Evolutionary conservation across 1,140 invertebrate species (phyloP), one percentile per base, ranked within the genome.

Genomic region (Drosophila parabipectinata): DNA sequence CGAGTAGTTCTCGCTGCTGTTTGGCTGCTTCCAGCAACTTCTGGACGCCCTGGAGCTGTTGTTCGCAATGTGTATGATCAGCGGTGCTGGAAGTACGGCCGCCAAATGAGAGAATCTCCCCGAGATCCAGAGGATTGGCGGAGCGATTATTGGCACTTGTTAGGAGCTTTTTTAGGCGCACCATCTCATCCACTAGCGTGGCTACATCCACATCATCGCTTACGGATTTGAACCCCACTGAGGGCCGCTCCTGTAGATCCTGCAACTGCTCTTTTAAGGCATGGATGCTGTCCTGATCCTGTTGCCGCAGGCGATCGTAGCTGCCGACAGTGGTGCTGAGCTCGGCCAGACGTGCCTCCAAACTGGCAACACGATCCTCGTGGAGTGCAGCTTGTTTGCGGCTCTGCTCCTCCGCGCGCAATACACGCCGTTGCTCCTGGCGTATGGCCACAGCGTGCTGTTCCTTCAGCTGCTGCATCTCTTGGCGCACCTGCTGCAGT

Each of bases 281-380:
- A 66, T 95, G 94, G 83, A 97, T 97, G 21, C 94, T 94, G 59
- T 94, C 92, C 88, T 96, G 95, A 92, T 97, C 96, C 72, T 95
- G 94, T 54, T 96, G 94, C 39, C 96, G 92, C 4, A 95, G 80
- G 59, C 95, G 93, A 82, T 97, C 96, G 78, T 97, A 97, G 68
- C 94, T 94, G 1, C 96, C 97, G 30, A 97, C 94, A 0, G 95
- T 95, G 55, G 94, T 94, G 0, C 96, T 97, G 7, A 98, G 92
- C 89, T 98, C 96, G 0, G 96, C 96, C 9, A 98, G 83, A 72
- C 95, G 94, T 3, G 94, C 93, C 92, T 98, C 97, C 52, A 98
- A 93, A 54, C 94, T 93, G 4, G 95, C 95, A 0, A 97, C 96
- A 78, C 96, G 93, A 41, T 96, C 94, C 92, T 97, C 96, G 82